Conservation (phyloP, 2,113 vertebrate species). For the Halcyon malimbica region DNA sequence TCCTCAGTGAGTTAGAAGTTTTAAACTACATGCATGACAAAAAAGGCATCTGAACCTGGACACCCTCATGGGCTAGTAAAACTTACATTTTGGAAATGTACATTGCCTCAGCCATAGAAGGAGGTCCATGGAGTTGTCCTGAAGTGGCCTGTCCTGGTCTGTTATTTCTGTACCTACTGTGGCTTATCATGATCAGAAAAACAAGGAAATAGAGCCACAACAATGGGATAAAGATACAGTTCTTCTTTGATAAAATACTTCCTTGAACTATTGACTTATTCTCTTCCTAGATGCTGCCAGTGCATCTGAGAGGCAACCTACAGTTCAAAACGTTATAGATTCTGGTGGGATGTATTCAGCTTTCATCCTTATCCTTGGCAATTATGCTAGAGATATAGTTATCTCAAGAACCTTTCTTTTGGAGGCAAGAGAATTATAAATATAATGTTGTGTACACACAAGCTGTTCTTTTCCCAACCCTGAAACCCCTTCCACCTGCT, state of each 20-base stretch:
- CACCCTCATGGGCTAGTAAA: neutral
- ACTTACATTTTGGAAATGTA: neutral
- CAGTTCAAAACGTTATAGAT: neutral
- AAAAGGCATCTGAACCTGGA: neutral
- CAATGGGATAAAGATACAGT: neutral
- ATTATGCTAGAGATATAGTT: neutral
- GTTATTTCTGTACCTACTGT: neutral
- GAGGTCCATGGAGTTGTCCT: neutral
- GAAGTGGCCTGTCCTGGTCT: neutral
- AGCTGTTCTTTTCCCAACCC: neutral
- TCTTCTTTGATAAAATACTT: neutral
- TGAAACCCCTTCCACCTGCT: neutral
- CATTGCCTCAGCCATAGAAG: neutral
- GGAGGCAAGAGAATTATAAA: neutral
- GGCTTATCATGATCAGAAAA: neutral
- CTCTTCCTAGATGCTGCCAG: neutral
- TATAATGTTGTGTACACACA: neutral
- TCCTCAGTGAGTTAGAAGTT: neutral
- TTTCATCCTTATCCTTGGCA: neutral
- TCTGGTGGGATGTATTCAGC: neutral
- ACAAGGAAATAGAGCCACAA: neutral
- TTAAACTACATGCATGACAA: neutral
- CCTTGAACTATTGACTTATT: neutral
- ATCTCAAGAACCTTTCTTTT: neutral
- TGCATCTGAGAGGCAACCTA: neutral